phyloP scores from a whole-genome alignment of 2,888 invertebrate species.

The Dynastes maya region DNA sequence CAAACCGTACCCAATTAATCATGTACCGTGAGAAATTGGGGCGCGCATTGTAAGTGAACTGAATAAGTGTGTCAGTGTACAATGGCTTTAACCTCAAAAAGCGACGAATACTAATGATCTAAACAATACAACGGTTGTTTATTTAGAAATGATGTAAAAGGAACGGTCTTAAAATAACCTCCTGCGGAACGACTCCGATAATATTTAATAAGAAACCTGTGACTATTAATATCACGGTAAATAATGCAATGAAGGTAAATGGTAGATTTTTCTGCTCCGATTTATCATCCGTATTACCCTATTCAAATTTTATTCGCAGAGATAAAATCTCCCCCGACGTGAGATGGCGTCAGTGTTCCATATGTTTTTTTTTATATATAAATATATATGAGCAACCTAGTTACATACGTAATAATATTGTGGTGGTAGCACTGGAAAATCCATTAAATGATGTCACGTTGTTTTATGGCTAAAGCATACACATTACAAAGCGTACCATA shows the following conservation, averaged over 20 bases:
- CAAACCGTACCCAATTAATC: conserved; percentile 22
- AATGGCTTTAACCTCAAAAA: conserved; percentile 20
- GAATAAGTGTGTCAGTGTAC: conserved; percentile 4
- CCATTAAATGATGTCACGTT: conserved; percentile 10
- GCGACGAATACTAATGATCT: background rate
- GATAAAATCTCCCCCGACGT: background rate
- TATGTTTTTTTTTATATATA: background rate
- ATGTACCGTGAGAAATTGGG: background rate
- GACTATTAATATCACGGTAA: background rate
- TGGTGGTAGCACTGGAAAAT: background rate
- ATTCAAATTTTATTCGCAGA: too few relatives aligned
- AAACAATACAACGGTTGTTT: too few relatives aligned
- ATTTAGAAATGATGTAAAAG: too few relatives aligned
- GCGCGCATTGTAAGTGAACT: background rate
- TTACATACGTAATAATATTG: background rate
- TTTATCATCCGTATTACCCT: too few relatives aligned
- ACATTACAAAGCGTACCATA: background rate
- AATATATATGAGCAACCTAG: background rate
- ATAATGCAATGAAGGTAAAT: too few relatives aligned
- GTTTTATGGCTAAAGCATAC: conserved; percentile 6
- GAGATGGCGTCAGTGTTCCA: background rate
- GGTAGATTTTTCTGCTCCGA: too few relatives aligned
- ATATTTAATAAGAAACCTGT: background rate
- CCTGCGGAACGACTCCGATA: background rate
- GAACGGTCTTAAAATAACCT: too few relatives aligned